Percentiles rank a stretch among this genome's conserved stretches.
Conservation (phyloP, 2,797 vertebrate species). For the Threskiornis aethiopicus region DNA sequence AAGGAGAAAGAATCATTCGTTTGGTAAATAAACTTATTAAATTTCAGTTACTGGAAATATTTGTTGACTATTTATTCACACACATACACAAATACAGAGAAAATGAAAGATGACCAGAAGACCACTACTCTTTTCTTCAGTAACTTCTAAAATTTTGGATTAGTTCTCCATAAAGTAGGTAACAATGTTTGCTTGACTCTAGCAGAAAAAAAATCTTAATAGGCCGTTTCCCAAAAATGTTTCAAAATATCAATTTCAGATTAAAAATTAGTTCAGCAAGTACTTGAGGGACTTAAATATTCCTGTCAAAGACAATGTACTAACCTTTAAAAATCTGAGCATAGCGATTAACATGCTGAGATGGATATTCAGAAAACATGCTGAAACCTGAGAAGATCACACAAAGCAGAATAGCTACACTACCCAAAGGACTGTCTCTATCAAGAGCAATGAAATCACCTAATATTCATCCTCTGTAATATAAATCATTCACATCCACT, state of each 20-base stretch:
- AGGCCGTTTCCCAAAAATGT: not conserved
- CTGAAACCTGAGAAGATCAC: not conserved
- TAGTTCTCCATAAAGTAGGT: not conserved
- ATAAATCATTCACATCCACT: not conserved
- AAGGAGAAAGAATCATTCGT: not conserved
- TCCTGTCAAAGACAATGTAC: not conserved
- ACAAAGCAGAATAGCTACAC: not conserved
- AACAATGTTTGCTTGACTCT: not conserved
- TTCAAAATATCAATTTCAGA: not conserved
- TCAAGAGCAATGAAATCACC: not conserved
- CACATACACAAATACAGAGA: not conserved
- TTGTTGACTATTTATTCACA: not conserved
- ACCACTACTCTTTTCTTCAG: not conserved
- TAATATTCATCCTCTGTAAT: not conserved
- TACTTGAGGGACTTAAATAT: not conserved
- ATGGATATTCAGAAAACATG: not conserved
- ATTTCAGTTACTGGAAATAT: not conserved
- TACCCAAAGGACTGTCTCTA: not conserved
- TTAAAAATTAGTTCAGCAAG: not conserved
- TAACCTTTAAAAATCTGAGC: not conserved
- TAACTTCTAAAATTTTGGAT: not conserved
- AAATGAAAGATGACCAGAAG: not conserved
- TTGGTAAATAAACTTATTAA: not conserved
- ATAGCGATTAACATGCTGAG: not conserved
- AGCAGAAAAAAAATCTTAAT: not conserved